A percentile compares a stretch with the other conserved stretches of the same genome.
phyloP scores from a whole-genome alignment of 2,113 vertebrate genomes.

The Egretta garzetta region DNA sequence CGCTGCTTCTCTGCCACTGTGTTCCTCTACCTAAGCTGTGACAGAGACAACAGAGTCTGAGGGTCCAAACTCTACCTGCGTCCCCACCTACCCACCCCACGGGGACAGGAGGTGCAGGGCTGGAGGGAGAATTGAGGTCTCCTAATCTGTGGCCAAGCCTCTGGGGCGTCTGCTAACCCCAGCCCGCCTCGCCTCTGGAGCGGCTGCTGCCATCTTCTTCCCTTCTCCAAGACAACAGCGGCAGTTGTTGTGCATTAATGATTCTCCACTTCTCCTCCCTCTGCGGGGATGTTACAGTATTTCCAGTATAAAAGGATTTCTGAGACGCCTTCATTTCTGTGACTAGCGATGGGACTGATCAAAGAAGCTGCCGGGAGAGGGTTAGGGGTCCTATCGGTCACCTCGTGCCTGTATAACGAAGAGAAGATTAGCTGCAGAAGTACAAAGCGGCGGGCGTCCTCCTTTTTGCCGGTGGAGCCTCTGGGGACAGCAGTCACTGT shows the following conservation, averaged over 20 bases:
- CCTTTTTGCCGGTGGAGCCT: background rate
- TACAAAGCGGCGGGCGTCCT: accelerated
- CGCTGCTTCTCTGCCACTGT: background rate
- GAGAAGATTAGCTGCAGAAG: background rate
- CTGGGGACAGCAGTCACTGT: background rate
- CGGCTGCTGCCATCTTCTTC: background rate
- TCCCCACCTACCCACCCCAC: background rate
- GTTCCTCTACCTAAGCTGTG: background rate
- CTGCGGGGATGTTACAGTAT: background rate
- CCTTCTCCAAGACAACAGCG: background rate
- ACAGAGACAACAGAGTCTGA: background rate
- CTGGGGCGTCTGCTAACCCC: background rate
- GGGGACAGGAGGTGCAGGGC: background rate
- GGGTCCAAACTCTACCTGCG: background rate
- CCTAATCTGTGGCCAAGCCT: background rate
- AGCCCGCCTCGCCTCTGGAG: background rate
- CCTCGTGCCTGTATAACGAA: background rate
- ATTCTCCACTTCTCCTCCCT: background rate
- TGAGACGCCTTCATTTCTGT: background rate
- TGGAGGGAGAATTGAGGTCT: background rate
- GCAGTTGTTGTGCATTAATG: background rate
- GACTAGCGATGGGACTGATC: background rate
- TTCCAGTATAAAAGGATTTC: background rate
- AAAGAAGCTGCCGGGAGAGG: background rate
- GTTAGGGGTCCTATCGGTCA: background rate